Evolutionary conservation across 2,113 vertebrate species (phyloP), one percentile per base, ranked within the genome.

Genomic region (Otolemur garnettii): DNA sequence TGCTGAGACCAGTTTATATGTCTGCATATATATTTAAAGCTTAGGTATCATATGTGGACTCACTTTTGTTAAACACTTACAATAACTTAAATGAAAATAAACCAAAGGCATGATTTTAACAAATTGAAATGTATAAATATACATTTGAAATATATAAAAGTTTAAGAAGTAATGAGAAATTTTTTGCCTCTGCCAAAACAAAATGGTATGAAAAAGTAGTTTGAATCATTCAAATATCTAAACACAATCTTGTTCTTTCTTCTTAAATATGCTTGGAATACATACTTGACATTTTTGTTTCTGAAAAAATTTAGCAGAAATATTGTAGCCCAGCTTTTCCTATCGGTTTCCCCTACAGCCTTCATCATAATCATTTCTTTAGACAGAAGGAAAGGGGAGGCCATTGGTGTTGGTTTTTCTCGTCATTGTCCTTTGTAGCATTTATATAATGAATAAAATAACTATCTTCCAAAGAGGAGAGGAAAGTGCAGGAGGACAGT

Each of bases 41-140:
- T 24, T 90, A 85, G 55, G 42, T 60, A 38, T 84, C 38, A 60
- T 59, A 74, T 75, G 26, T 87, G 60, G 71, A 80, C n/a, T 80
- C 33, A n/a, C n/a, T 89, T 68, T 87, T 95, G 33, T 71, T 83
- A 77, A 95, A 92, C 45, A 77, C 33, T 90, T 80, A 68, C 78
- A 94, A 80, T 60, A 94, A 86, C 66, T 96, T 95, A 87, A 95
- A 87, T 17, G 62, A 77, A 93, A 96, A 83, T 91, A 28, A 77
- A 87, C 93, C 83, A 81, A 75, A 90, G 85, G 78, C 35, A 62
- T 64, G 0, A 0, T 59, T 90, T 90, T 90, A 50, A 50, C 45
- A 50, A 50, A 50, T 50, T 50, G 45, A 50, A 50, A 50, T 50
- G 45, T 50, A 9, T 50, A 50, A 50, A 50, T 50, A 50, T 50